Evolutionary conservation across 2,888 invertebrate species (phyloP), one percentile per base, ranked within the genome.

Genomic region (Coelinius sp.): DNA sequence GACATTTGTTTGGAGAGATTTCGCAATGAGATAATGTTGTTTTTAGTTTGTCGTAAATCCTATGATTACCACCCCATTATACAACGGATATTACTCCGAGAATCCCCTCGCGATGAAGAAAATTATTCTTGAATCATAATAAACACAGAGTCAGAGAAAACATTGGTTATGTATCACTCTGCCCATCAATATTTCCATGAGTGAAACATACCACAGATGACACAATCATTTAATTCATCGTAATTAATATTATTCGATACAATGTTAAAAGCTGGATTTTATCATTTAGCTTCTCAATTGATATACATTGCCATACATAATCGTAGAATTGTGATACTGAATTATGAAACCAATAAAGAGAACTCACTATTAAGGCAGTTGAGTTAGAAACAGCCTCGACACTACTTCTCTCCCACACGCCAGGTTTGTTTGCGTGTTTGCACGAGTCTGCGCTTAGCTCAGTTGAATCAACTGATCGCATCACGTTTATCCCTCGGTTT

Each of bases 391-490:
- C 7, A 59, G 41, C 63, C 24, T 63, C 10, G 14, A 24, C 63
- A 59, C 10, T 14, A 31, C 17, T 31, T 12, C 20, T 22, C 63
- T 7, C 24, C n/a, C 12, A 12, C 22, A 38, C 8, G 22, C 7
- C n/a, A n/a, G n/a, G 49, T 70, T 70, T 70, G 69, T 70, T 70
- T 63, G 69, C 52, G 52, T 70, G 69, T 70, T 70, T 70, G 38
- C 69, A 38, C 63, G 49, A 64, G 49, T 41, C 52, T 35, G 31
- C 31, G 20, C 62, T 68, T 49, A 70, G 25, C 52, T 35, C 24
- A 25, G 49, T 59, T 59, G 59, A 59, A 59, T 59, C 69, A 31
- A 52, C 69, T 70, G 63, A 70, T 70, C 63, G 24, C 63, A 63
- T 70, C 69, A 49, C 38, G 63, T 49, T 70, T 70, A 52, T 49